A percentile compares a stretch with the other conserved stretches of the same genome.
Evolutionary conservation across 1,140 invertebrate genomes (phyloP).

Genomic region (Leptinotarsa defecta): DNA sequence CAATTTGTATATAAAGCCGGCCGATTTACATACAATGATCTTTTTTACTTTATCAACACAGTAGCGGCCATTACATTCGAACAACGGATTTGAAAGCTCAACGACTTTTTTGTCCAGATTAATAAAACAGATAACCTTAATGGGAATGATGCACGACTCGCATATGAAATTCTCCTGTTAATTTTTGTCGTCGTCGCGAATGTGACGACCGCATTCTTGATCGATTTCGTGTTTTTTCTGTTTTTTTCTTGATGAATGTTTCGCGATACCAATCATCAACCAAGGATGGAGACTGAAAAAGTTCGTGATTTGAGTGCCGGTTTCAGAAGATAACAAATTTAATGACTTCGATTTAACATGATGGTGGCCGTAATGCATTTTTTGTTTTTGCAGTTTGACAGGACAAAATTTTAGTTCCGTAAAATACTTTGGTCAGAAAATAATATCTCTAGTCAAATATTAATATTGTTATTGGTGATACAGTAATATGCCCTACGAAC

Average conservation of each 20-base stretch:
- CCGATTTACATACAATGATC: conserved; percentile 21
- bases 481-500: too few relatives aligned
- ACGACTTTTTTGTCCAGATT: conserved; percentile 14
- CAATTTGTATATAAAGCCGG: conserved; percentile 24
- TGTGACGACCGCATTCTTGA: conserved; percentile 2
- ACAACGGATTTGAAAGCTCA: conserved; percentile 19
- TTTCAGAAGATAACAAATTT: too few relatives aligned
- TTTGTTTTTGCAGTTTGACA: too few relatives aligned
- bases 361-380: too few relatives aligned
- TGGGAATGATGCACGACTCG: conserved; percentile 15
- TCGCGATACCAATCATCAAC: background rate
- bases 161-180: background rate
- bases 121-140: conserved; percentile 21
- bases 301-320: background rate
- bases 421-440: too few relatives aligned
- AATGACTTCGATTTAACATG: too few relatives aligned
- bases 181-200: conserved; percentile 11
- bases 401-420: too few relatives aligned
- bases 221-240: background rate
- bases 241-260: background rate
- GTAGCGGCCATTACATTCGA: conserved; percentile 9
- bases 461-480: too few relatives aligned
- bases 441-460: too few relatives aligned
- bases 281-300: background rate
- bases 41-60: conserved; percentile 20